Evolutionary conservation across 2,888 invertebrate genomes (phyloP), one percentile per base, ranked within the genome.

Genomic region (Plagodis pulveraria): DNA sequence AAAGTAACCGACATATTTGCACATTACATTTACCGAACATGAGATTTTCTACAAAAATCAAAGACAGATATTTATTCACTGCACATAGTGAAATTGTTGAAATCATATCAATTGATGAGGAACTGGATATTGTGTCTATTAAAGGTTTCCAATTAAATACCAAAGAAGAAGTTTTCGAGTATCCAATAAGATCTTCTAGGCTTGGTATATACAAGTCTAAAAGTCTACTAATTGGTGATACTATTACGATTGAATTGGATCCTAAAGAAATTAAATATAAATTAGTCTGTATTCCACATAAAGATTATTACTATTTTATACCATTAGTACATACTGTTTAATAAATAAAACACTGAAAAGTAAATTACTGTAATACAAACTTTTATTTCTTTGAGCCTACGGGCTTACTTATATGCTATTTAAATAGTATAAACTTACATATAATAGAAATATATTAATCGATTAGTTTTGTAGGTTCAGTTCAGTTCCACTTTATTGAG

Each of bases 231-330:
- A 46, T 46, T 53, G 40, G 46, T 53, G 32, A 7, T 9, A 46
- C 46, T 53, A 55, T 49, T 55, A 43, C 43, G 55, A 55, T 55
- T 4, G 55, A 43, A 44, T 55, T 55, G 49, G 55, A 55, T 49
- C 49, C 55, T 40, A 55, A 48, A 35, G 49, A 55, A 11, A 55
- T 55, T 49, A 55, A 22, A 22, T 22, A 22, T 22, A 22, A 22
- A 22, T 22, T 22, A 22, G 22, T 22, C 22, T 22, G 22, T 48
- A 35, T 41, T 41, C 9, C 7, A 41, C n/a, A 41, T 10, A 41
- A 41, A n/a, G 41, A 38, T 49, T 55, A 43, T 55, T n/a, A 55
- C 12, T 55, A 22, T 38, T 55, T 55, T 22, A 55, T 55, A n/a
- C 55, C 55, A 49, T 55, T 55, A 44, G 48, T 55, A 55, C 55